Evolutionary conservation across 2,888 invertebrate genomes (phyloP), one percentile per base, ranked within the genome.

Genomic region (Dioctria linearis): DNA sequence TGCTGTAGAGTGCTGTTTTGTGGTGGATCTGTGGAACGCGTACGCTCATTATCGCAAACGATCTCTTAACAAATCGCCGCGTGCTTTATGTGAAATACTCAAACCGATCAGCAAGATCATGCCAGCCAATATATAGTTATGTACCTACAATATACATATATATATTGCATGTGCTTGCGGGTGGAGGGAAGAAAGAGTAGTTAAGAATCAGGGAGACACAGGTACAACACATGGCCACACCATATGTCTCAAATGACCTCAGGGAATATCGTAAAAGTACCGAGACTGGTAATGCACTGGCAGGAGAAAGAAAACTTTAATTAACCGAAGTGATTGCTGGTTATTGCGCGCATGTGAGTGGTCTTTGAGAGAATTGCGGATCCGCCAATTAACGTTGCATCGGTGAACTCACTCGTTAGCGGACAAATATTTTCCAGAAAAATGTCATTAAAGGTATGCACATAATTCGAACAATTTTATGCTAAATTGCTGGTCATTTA

Each of bases 11-110:
- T 75, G 75, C 43, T 75, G 61, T 78, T 78, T 78, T 78, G 46
- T 78, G 76, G 76, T 63, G 76, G 76, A 78, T 78, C 75, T 59
- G 75, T 61, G 75, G 75, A 75, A 61, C 75, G 66, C 78, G 66
- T 65, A 78, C 66, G 54, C 66, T 78, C 78, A 78, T 78, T 78
- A 78, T 78, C 78, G 66, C 54, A 78, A 78, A 78, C 78, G 78
- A 78, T 78, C 78, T 54, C 57, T 78, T 78, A 78, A 75, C 75
- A 75, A 75, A 75, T 75, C 75, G 75, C 75, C 75, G 75, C 75
- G 76, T 78, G 63, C 76, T 78, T 78, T 78, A 78, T 65, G 78
- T 65, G 78, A 65, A 78, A 78, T 63, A 78, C 78, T 51, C 40
- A 49, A 51, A 65, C 65, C 51, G 65, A 75, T 57, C 75, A 42